Evolutionary conservation across 2,888 invertebrate species (phyloP), one percentile per base, ranked within the genome.

Genomic region (Bimastos eiseni): DNA sequence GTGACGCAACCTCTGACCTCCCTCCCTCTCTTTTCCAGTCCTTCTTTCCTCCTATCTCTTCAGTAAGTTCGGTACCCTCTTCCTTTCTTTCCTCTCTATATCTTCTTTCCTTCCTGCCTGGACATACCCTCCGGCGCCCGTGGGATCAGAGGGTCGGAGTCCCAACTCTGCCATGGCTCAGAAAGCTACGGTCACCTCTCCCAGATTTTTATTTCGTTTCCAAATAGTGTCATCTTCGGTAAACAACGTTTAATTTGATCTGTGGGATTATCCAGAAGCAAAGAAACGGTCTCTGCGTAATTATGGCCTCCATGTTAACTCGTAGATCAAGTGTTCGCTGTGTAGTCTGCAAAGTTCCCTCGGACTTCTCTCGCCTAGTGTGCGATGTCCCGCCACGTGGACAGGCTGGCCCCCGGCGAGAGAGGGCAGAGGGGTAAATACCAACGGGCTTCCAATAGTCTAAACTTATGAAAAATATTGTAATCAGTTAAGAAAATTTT

Each of bases 1-100:
- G 70, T 70, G 70, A 70, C 70, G 70, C n/a, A n/a, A 70, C 70
- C 70, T 70, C 70, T 70, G 34, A 36, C 86, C 86, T 17, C 84
- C 84, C 13, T 4, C 24, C 36, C 33, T 24, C 86, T 86, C 86
- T 37, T 36, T 17, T 15, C 86, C 36, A 13, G 34, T 36, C 86
- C 86, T 86, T 37, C 86, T 37, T 8, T 36, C 84, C 33, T 86
- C 86, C 37, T 1, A 86, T 36, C 37, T 86, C 86, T 86, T 86
- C 86, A 37, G 17, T n/a, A n/a, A n/a, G n/a, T n/a, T n/a, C n/a
- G n/a, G n/a, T 34, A 36, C 37, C n/a, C 34, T 86, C 34, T 15
- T 37, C 34, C 37, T 86, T 84, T 36, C 86, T 34, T 24, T 37
- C 37, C 86, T 37, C 37, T 86, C 86, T 86, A 34, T 36, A 30